A percentile compares a stretch with the other conserved stretches of the same genome.
Evolutionary conservation across 2,797 vertebrate species (phyloP).

Genomic region (Phrynocephalus forsythii): DNA sequence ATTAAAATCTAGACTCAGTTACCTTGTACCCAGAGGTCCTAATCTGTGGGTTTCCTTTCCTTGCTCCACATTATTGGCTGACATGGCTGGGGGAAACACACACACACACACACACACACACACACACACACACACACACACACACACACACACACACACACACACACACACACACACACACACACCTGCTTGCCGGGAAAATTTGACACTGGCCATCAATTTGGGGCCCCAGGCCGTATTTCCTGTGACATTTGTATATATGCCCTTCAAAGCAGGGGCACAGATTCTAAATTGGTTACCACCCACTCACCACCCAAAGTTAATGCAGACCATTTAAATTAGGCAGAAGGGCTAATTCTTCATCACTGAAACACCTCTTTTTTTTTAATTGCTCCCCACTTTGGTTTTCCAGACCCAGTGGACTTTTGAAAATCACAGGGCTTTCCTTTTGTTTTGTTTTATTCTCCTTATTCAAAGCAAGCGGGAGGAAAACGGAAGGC

Average conservation of each 20-base stretch:
- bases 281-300: too few species aligned
- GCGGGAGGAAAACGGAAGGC: conserved; percentile 49
- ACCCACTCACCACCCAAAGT: too few species aligned
- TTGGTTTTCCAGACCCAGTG: not conserved
- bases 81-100: too few species aligned
- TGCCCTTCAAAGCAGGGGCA: not conserved
- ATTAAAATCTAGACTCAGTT: not conserved
- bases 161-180: not conserved
- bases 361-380: not conserved
- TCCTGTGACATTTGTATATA: not conserved
- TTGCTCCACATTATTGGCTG: not conserved
- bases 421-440: too few species aligned
- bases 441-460: not conserved
- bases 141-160: too few species aligned
- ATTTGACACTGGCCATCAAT: not conserved
- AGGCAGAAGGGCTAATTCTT: not conserved
- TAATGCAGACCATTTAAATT: too few species aligned
- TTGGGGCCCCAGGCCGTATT: not conserved
- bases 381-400: not conserved
- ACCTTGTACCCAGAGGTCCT: too few species aligned
- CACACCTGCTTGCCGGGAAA: not conserved
- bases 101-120: too few species aligned
- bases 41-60: not conserved
- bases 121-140: too few species aligned
- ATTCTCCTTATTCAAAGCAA: conserved; percentile 37